Percentiles rank a stretch among this genome's conserved stretches.
Conservation (phyloP, 2,888 invertebrate genomes). For the Protonemura montana region DNA sequence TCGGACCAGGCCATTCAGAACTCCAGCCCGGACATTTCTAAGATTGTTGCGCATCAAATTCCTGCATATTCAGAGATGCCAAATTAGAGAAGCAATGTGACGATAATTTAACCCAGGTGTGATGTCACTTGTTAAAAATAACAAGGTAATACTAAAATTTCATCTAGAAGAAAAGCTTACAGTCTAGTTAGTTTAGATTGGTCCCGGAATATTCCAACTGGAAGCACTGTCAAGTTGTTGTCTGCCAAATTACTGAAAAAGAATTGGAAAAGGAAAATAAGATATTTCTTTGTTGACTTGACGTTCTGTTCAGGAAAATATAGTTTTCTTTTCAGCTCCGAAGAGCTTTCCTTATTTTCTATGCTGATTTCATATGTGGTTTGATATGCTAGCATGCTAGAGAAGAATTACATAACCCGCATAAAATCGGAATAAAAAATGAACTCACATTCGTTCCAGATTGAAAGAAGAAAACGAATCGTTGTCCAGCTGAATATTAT, state of each 20-base stretch:
- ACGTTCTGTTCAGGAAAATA: too few species aligned
- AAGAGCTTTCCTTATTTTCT: too few species aligned
- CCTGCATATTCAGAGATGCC: conserved; percentile 53
- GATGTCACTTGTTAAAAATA: not conserved
- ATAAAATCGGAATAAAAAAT: not conserved
- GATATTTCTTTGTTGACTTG: too few species aligned
- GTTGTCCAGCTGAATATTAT: not conserved
- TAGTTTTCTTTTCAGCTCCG: too few species aligned
- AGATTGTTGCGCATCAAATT: conserved; percentile 57
- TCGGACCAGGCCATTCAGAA: conserved; percentile 59
- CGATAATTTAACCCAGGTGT: too few species aligned
- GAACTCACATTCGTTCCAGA: not conserved
- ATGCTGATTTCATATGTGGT: too few species aligned
- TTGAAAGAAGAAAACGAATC: not conserved
- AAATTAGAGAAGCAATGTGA: not conserved
- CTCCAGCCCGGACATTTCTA: conserved; percentile 54
- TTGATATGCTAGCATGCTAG: too few species aligned
- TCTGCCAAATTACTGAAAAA: not conserved
- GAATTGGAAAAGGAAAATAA: too few species aligned
- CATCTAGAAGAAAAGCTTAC: not conserved
- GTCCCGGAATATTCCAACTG: not conserved
- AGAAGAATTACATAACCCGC: not conserved
- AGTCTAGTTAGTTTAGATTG: not conserved
- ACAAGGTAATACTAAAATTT: not conserved
- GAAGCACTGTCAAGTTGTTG: conserved; percentile 1